These are phyloP conservation scores for Cnemophilus loriae DNA, from an alignment of 2,113 vertebrate genomes.

Conservation along the genomic window DNA sequence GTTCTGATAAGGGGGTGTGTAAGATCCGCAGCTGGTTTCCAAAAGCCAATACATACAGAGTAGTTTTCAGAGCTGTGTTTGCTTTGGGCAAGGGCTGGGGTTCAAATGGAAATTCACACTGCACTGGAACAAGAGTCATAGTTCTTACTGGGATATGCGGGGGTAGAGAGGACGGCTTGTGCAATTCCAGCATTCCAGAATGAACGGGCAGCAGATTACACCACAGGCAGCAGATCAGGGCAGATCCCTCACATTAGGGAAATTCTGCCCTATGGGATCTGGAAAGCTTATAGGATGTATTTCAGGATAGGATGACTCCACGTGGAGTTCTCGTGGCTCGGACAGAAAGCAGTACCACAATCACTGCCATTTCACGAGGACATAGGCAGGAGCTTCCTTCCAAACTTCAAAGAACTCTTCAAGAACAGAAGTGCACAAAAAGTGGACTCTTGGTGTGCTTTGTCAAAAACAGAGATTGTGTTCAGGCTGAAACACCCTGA, in stretches of 20 bases:
- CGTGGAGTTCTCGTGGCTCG: fast-evolving
- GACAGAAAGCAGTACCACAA: not conserved
- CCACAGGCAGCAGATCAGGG: not conserved
- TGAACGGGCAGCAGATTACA: too few species aligned
- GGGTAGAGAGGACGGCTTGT: not conserved
- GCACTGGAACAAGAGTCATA: not conserved
- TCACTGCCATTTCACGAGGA: not conserved
- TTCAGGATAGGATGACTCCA: not conserved
- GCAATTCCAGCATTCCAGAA: not conserved
- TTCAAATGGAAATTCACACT: not conserved
- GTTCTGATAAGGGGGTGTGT: not conserved
- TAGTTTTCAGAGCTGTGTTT: not conserved
- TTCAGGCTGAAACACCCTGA: not conserved
- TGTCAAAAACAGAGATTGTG: not conserved
- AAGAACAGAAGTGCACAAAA: not conserved
- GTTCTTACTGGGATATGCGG: not conserved
- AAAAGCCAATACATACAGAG: not conserved
- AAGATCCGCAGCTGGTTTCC: not conserved
- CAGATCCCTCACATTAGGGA: not conserved
- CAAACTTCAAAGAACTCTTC: not conserved
- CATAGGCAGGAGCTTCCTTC: not conserved
- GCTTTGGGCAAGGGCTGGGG: constrained; percentile 1
- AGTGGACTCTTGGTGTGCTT: not conserved
- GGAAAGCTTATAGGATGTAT: not conserved
- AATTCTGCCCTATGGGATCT: not conserved